Evolutionary conservation across 2,888 invertebrate species (phyloP).

Genomic region (Bellardia pandia): DNA sequence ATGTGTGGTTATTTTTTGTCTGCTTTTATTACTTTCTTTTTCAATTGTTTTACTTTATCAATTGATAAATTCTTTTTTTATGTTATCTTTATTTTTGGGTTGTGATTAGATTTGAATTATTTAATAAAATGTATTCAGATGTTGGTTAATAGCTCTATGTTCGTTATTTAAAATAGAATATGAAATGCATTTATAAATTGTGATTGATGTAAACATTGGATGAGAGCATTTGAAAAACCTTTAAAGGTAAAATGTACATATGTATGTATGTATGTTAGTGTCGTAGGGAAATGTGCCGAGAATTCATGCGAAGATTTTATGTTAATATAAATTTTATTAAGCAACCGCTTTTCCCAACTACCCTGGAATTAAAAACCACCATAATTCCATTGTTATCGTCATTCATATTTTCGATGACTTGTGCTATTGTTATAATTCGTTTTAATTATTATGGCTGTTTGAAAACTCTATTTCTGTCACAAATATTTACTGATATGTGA

Average conservation of each 20-base stretch:
- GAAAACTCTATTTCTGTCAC: neutral
- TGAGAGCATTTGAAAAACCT: neutral
- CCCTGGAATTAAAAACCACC: neutral
- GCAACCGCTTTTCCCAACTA: too few relatives aligned
- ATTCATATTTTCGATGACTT: conserved; percentile 1
- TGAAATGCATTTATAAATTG: neutral
- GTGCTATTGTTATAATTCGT: neutral
- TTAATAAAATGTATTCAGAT: conserved; percentile 11
- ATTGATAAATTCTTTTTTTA: neutral
- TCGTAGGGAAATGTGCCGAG: too few relatives aligned
- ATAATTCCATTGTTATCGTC: neutral
- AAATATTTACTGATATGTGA: conserved; percentile 9
- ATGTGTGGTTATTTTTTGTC: conserved; percentile 1
- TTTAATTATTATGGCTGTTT: neutral
- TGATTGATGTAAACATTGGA: neutral
- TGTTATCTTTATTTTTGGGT: conserved; percentile 21
- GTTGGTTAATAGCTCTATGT: neutral
- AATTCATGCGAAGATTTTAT: too few relatives aligned
- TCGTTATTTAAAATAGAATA: neutral
- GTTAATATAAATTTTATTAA: too few relatives aligned
- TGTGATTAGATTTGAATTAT: conserved; percentile 41
- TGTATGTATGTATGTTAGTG: too few relatives aligned
- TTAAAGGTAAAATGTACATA: neutral
- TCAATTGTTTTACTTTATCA: conserved; percentile 45
- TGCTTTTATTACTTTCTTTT: conserved; percentile 29